Base-by-base conservation (phyloP, 2,113 vertebrate genomes). In the Seriola dumerili region DNA sequence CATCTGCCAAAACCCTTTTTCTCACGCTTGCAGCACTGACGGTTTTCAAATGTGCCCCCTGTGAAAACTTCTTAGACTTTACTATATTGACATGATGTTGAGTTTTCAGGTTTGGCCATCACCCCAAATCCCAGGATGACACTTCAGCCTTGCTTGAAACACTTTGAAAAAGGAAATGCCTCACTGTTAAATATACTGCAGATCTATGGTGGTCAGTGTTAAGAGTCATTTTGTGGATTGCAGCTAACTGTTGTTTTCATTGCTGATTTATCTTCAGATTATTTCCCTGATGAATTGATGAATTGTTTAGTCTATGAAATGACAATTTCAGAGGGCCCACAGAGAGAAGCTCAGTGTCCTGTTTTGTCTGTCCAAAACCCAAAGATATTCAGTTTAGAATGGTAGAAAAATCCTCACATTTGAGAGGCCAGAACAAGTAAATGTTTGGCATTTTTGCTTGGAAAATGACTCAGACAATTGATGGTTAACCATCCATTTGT, bases 1-100 rank as follows among this genome's bases (percentile, higher is more conserved):
- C 86, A 85, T 91, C 86, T 92, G 93, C 85, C 90, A 91, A 93
- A 29, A 92, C 89, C 83, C 89, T 87, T 89, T 92, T 78, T 91
- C 79, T 84, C 83, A 82, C 86, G 70, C 89, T 88, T 44, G 36
- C 79, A 81, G 66, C 66, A 13, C 65, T 48, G 74, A 52, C 58
- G 8, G 42, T 19, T 85, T 80, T 82, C 78, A 81, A 85, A 84
- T 21, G 19, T 59, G 38, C 38, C 23, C 17, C 12, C 11, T 48
- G 75, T 62, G 69, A 80, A 62, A 62, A 55, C 7, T 1, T 70
- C 46, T 38, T 12, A 12, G 13, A 36, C 66, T 68, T 86, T 21
- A 86, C 69, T 61, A 42, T 68, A 85, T 29, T 58, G 85, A 75
- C 76, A 74, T 3, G 1, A 72, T 48, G 68, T 65, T 67, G 19